Conservation (phyloP, 2,888 invertebrate species). For the Conomelus anceps region DNA sequence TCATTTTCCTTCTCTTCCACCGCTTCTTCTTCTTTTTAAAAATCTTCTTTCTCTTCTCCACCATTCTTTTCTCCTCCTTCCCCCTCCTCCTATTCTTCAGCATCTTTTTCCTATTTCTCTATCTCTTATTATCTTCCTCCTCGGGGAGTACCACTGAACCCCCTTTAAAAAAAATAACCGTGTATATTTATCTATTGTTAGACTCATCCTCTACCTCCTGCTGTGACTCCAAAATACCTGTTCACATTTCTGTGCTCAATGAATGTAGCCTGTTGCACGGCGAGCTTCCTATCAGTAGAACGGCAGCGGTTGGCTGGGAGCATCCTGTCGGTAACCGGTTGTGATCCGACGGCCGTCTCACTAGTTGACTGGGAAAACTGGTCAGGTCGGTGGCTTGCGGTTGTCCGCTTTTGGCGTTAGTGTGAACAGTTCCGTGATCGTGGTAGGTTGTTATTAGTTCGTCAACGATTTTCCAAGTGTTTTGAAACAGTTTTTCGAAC, state of each 20-base stretch:
- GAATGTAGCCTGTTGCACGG: neutral
- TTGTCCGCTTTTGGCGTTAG: neutral
- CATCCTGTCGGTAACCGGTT: neutral
- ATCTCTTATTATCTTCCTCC: no score
- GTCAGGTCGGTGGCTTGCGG: neutral
- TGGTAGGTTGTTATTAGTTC: neutral
- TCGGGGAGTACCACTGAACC: no score
- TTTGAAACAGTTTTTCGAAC: neutral
- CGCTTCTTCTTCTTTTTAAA: no score
- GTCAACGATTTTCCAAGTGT: neutral
- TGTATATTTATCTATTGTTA: no score
- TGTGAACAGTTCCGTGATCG: neutral
- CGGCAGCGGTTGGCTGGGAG: neutral
- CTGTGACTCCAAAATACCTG: neutral
- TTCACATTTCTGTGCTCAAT: neutral
- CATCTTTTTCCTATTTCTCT: no score
- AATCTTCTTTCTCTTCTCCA: no score
- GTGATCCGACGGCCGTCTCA: neutral
- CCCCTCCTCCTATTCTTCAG: no score
- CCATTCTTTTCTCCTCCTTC: no score
- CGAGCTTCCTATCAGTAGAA: neutral
- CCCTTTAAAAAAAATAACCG: no score
- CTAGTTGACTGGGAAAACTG: conserved; percentile 5
- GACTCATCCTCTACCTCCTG: neutral
- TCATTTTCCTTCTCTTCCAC: no score